Percentiles rank a stretch among this genome's conserved stretches.
These are phyloP conservation scores for Mormyrus proboscirostris DNA, from an alignment of 2,797 vertebrate species.

Conservation along the genomic window DNA sequence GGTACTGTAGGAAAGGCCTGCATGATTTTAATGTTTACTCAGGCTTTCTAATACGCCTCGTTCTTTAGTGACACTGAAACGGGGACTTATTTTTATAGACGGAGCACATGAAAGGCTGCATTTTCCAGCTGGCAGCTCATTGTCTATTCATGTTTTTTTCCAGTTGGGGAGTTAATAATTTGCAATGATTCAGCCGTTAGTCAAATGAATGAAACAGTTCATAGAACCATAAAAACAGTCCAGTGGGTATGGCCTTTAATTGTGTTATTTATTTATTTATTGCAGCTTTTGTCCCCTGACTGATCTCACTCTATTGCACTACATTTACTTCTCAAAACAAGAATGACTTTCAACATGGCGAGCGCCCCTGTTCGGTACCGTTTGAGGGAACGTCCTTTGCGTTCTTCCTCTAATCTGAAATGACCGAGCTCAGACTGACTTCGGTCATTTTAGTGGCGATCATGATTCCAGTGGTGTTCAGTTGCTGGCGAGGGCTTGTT, in stretches of 20 bases:
- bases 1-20: neutral
- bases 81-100: neutral
- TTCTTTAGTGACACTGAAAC: neutral
- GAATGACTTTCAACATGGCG: neutral
- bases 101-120: neutral
- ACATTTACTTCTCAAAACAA: neutral
- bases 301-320: neutral
- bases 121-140: neutral
- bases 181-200: neutral
- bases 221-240: neutral
- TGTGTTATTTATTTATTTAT: neutral
- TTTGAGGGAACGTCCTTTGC: neutral
- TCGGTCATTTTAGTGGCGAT: neutral
- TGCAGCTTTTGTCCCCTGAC: neutral
- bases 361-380: neutral
- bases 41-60: neutral
- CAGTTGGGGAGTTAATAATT: neutral
- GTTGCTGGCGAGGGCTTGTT: neutral
- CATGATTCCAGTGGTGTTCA: neutral
- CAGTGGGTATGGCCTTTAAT: neutral
- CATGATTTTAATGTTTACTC: neutral
- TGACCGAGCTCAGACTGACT: neutral
- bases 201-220: slow-evolving; percentile 1
- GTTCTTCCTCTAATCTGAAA: neutral
- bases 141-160: neutral